These are phyloP conservation scores for Dicyrtoma fusca DNA, from an alignment of 2,888 invertebrate species.

Conservation along the genomic window DNA sequence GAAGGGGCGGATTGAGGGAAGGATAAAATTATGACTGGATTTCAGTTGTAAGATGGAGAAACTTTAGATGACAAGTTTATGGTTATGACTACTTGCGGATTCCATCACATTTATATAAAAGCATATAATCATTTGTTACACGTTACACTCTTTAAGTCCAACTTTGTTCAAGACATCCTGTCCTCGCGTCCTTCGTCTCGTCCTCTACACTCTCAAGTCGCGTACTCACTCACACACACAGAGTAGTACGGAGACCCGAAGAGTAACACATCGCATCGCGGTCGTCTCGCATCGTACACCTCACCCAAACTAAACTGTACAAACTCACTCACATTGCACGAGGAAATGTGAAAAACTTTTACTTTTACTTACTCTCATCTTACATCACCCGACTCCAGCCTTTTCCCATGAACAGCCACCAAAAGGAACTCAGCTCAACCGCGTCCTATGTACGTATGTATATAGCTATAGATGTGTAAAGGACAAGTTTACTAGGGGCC, in stretches of 20 bases:
- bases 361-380: too few species aligned
- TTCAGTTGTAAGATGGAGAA: constrained; percentile 42
- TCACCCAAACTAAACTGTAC: too few species aligned
- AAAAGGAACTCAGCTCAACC: too few species aligned
- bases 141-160: constrained; percentile 4
- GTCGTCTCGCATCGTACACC: too few species aligned
- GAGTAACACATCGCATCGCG: not conserved
- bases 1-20: constrained; percentile 14
- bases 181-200: not conserved
- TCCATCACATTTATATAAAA: constrained; percentile 40
- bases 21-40: constrained; percentile 46
- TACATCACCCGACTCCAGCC: too few species aligned
- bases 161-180: too few species aligned
- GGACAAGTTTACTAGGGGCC: too few species aligned
- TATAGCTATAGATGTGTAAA: too few species aligned
- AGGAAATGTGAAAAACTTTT: too few species aligned
- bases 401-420: too few species aligned
- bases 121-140: constrained; percentile 41
- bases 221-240: not conserved
- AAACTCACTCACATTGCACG: too few species aligned
- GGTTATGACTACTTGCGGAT: constrained; percentile 42
- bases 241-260: not conserved
- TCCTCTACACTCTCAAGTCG: not conserved
- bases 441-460: too few species aligned
- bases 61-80: constrained; percentile 49